Percentiles rank a stretch among this genome's conserved stretches.
Evolutionary conservation across 2,888 invertebrate species (phyloP).

Genomic region (Dyspetes luteomarginatus): DNA sequence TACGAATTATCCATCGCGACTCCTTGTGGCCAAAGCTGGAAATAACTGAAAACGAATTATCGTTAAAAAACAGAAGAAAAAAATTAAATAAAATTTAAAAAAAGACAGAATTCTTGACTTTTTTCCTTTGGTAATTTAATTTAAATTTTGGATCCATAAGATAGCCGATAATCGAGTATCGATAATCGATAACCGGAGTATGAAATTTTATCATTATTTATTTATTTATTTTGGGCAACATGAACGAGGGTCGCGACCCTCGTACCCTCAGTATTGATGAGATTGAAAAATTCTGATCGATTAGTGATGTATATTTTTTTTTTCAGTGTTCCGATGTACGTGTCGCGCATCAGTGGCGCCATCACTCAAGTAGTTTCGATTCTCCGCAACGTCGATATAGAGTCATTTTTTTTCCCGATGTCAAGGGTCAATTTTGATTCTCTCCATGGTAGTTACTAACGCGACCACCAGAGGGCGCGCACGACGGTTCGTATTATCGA

Average conservation of each 20-base stretch:
- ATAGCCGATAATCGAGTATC: background rate
- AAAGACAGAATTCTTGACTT: background rate
- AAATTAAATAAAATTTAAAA: no score
- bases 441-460: background rate
- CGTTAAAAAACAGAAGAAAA: background rate
- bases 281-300: background rate
- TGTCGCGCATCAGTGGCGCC: background rate
- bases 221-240: background rate
- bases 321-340: background rate
- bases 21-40: slow-evolving; percentile 37
- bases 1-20: slow-evolving; percentile 45
- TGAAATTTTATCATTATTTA: background rate
- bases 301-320: background rate
- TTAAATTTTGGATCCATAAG: background rate
- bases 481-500: background rate
- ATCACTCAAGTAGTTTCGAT: background rate
- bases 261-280: background rate
- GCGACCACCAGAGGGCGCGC: background rate
- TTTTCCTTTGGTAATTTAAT: background rate
- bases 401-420: background rate
- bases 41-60: background rate
- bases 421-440: background rate
- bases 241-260: no score
- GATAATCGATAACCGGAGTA: background rate
- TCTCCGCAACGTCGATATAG: background rate